These are phyloP conservation scores for Dendrolimus pini DNA, from an alignment of 2,888 invertebrate species.

Conservation along the genomic window DNA sequence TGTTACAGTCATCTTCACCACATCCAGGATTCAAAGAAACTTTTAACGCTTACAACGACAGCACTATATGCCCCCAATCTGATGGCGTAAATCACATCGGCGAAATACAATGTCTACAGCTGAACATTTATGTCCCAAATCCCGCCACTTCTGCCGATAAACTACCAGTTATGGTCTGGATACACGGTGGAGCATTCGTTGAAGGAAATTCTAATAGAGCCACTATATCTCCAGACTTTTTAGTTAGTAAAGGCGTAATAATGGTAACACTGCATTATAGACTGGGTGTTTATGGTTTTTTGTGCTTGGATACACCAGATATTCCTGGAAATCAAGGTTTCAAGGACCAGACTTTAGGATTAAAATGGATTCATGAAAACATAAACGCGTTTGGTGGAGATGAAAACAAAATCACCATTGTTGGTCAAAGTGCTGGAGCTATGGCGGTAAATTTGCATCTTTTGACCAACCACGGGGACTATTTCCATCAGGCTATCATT, in stretches of 20 bases:
- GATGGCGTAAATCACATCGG: slow-evolving; percentile 2
- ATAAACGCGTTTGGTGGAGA: slow-evolving; percentile 28
- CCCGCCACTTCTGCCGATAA: neutral
- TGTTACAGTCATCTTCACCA: slow-evolving; percentile 11
- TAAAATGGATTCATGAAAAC: slow-evolving; percentile 28
- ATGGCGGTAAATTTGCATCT: slow-evolving; percentile 22
- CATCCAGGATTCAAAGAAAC: slow-evolving; percentile 6
- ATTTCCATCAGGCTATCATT: slow-evolving; percentile 23
- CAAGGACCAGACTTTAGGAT: slow-evolving; percentile 24
- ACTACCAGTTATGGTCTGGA: neutral
- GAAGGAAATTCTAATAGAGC: no score
- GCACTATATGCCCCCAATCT: slow-evolving; percentile 9
- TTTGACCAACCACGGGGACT: slow-evolving; percentile 16
- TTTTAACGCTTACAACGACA: slow-evolving; percentile 3
- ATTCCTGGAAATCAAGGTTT: slow-evolving; percentile 29
- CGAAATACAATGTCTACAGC: slow-evolving; percentile 9
- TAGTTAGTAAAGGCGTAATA: no score
- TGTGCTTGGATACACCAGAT: slow-evolving; percentile 1
- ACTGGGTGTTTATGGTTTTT: slow-evolving; percentile 1
- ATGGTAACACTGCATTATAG: no score
- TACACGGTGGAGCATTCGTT: no score
- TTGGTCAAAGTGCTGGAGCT: slow-evolving; percentile 26
- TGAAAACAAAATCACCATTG: slow-evolving; percentile 14
- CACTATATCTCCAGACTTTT: no score
- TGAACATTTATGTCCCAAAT: slow-evolving; percentile 12